phyloP scores from a whole-genome alignment of 2,113 vertebrate genomes.

The Dipodomys stephensi region DNA sequence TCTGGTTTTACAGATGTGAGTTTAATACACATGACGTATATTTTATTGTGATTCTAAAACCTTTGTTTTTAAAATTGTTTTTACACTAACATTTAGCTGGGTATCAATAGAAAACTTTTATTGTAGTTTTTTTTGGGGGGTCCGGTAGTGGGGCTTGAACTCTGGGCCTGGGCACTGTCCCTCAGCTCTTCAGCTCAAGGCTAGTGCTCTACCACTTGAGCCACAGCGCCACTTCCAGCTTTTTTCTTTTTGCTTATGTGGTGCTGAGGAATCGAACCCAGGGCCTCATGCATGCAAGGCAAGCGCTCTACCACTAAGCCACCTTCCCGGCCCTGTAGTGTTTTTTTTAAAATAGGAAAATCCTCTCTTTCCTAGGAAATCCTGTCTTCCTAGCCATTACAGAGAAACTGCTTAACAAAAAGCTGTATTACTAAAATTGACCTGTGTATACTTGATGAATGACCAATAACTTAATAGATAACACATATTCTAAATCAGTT shows the following conservation, averaged over 20 bases:
- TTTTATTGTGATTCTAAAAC: constrained; percentile 84
- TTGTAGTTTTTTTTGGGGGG: too few relatives aligned
- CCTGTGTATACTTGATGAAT: background rate
- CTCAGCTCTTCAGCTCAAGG: too few relatives aligned
- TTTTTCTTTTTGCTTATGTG: too few relatives aligned
- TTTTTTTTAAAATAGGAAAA: too few relatives aligned
- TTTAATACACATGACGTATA: constrained; percentile 83
- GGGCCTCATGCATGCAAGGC: too few relatives aligned
- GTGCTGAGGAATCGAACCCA: too few relatives aligned
- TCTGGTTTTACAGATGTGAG: constrained; percentile 84
- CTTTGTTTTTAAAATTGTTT: constrained; percentile 78
- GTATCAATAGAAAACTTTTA: background rate
- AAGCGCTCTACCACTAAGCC: too few relatives aligned
- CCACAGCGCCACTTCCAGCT: too few relatives aligned
- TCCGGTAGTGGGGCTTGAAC: too few relatives aligned
- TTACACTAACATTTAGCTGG: constrained; percentile 72
- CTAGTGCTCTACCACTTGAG: too few relatives aligned
- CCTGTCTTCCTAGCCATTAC: background rate
- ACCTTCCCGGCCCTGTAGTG: too few relatives aligned
- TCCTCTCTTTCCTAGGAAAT: background rate
- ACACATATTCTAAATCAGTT: background rate
- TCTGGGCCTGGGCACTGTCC: too few relatives aligned
- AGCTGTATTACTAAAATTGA: constrained; percentile 1
- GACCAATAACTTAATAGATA: background rate
- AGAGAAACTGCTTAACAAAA: background rate